phyloP scores from a whole-genome alignment of 2,113 vertebrate species.

The Micromys minutus region DNA sequence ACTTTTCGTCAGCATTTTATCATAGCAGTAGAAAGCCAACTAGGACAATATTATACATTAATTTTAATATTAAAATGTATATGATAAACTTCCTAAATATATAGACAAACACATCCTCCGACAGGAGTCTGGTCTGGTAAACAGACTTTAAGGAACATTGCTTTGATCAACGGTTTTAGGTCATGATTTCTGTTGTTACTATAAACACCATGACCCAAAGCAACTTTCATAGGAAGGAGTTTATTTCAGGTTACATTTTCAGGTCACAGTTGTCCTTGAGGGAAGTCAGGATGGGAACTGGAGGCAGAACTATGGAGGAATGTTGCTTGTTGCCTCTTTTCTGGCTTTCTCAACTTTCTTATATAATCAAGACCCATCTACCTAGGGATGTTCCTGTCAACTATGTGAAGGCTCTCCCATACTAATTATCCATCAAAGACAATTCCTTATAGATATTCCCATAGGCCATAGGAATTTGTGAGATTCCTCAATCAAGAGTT shows the following conservation, averaged over 20 bases:
- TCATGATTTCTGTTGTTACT: background rate
- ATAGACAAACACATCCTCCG: background rate
- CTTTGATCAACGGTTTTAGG: constrained; percentile 2
- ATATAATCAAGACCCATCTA: no score
- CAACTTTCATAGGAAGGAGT: background rate
- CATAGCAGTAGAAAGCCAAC: background rate
- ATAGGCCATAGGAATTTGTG: background rate
- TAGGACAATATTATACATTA: background rate
- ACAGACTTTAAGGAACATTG: background rate
- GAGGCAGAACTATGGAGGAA: background rate
- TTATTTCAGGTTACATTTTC: background rate
- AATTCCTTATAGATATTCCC: background rate
- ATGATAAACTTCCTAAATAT: constrained; percentile 25
- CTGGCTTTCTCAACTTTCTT: background rate
- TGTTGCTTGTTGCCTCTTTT: background rate
- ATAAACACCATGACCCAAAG: background rate
- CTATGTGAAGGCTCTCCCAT: background rate
- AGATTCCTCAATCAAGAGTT: background rate
- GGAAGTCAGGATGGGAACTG: background rate
- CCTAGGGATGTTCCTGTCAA: background rate
- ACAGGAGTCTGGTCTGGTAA: background rate
- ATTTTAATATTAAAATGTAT: constrained; percentile 23
- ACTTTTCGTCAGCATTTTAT: background rate
- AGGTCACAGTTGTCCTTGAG: background rate
- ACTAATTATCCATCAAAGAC: background rate